Evolutionary conservation across 1,140 invertebrate genomes (phyloP).

Genomic region (Heterodera carotae): DNA sequence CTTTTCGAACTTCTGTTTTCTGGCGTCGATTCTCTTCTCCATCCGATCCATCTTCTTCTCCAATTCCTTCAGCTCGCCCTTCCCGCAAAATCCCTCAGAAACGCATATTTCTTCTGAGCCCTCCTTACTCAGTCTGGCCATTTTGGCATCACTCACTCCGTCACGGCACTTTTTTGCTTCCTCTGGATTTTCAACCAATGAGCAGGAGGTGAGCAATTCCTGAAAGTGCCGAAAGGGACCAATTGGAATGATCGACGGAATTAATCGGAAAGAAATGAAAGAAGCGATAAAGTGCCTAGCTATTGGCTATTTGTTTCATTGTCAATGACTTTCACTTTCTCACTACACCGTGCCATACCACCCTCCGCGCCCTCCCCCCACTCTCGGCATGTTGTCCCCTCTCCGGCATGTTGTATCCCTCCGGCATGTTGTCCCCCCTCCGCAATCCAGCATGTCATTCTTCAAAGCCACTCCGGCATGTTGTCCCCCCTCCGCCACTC

Average conservation of each 20-base stretch:
- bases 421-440: too few relatives aligned
- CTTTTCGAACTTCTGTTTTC: slow-evolving; percentile 1
- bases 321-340: too few relatives aligned
- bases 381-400: too few relatives aligned
- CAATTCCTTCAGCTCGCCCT: background rate
- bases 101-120: slow-evolving; percentile 15
- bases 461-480: too few relatives aligned
- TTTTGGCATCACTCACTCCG: slow-evolving; percentile 2
- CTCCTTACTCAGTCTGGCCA: slow-evolving; percentile 5
- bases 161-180: slow-evolving; percentile 19
- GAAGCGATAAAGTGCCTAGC: too few relatives aligned
- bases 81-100: slow-evolving; percentile 11
- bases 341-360: too few relatives aligned
- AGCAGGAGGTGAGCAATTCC: slow-evolving; percentile 14
- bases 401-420: too few relatives aligned
- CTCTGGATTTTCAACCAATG: background rate
- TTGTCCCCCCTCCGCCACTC: too few relatives aligned
- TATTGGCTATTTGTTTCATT: too few relatives aligned
- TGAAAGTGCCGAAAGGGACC: slow-evolving; percentile 1
- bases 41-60: background rate
- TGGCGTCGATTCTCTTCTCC: background rate
- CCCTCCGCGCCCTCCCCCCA: too few relatives aligned
- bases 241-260: too few relatives aligned
- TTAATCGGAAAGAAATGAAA: background rate
- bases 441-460: too few relatives aligned